Evolutionary conservation across 2,113 vertebrate genomes (phyloP).

Genomic region (Rutilus rutilus): DNA sequence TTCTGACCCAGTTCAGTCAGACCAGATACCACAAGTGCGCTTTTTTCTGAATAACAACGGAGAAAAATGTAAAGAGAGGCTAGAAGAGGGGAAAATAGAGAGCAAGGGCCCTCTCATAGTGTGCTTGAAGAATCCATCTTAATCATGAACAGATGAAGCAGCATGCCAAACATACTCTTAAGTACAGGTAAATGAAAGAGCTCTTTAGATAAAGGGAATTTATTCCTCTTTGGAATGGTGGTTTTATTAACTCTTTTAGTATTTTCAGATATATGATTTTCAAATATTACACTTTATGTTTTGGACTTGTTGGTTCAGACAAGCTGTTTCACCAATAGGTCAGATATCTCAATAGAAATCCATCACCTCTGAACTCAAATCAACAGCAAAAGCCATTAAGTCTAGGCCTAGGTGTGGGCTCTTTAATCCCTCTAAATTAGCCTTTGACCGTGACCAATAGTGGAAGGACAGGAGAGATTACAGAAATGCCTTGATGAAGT

Average conservation of each 20-base stretch:
- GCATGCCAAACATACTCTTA: background rate
- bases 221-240: background rate
- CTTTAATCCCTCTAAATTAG: constrained; percentile 55
- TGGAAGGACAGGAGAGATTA: constrained; percentile 73
- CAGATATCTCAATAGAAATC: background rate
- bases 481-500: constrained; percentile 69
- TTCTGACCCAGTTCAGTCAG: constrained; percentile 52
- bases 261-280: background rate
- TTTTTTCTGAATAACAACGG: background rate
- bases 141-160: constrained; percentile 9
- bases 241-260: background rate
- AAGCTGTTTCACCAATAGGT: background rate
- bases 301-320: background rate
- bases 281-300: background rate
- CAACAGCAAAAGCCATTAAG: background rate
- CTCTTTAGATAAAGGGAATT: background rate
- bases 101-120: background rate
- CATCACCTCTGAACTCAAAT: background rate
- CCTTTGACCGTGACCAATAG: constrained; percentile 59
- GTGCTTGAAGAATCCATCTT: constrained; percentile 1
- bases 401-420: constrained; percentile 2
- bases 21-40: constrained; percentile 26
- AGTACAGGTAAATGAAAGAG: constrained; percentile 64
- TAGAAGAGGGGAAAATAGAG: background rate
- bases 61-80: constrained; percentile 5